Percentiles rank a stretch among this genome's conserved stretches.
phyloP scores from a whole-genome alignment of 1,140 invertebrate species.

The Hyles euphorbiae region DNA sequence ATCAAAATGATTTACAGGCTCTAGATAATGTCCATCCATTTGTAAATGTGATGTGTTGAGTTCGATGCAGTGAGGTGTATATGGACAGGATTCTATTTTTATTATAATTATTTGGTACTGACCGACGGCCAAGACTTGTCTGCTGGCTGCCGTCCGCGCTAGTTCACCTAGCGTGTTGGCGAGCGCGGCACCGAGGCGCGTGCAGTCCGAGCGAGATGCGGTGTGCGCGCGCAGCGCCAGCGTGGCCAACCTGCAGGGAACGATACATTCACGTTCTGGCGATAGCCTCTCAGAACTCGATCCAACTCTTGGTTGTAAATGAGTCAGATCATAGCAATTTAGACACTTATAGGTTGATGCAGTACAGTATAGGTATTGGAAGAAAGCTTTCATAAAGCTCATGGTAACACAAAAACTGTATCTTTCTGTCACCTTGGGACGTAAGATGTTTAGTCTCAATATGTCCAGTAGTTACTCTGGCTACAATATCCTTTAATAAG shows the following conservation, averaged over 20 bases:
- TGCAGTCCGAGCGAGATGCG: constrained; percentile 49
- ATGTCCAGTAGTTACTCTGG: too few species aligned
- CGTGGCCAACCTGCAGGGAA: constrained; percentile 43
- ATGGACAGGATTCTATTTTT: background rate
- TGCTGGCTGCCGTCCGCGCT: constrained; percentile 47
- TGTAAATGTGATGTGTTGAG: too few species aligned
- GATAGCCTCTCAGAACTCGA: background rate
- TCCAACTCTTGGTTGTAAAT: too few species aligned
- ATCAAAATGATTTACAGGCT: too few species aligned
- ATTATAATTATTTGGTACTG: constrained; percentile 3
- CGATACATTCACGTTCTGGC: background rate
- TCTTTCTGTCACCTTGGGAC: too few species aligned
- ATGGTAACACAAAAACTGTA: background rate
- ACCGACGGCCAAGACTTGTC: constrained; percentile 37
- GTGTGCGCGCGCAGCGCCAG: constrained; percentile 54
- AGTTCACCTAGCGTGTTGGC: constrained; percentile 64
- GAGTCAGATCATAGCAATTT: too few species aligned
- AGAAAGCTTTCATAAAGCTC: background rate
- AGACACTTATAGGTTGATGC: too few species aligned
- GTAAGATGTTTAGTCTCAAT: too few species aligned
- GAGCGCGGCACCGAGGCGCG: constrained; percentile 48
- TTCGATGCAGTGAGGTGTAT: too few species aligned
- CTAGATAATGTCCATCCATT: too few species aligned
- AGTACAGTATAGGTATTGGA: too few species aligned
- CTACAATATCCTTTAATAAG: too few species aligned